Percentiles rank a stretch among this genome's conserved stretches.
Conservation (phyloP, 2,888 invertebrate genomes). For the Orthosia gracilis region DNA sequence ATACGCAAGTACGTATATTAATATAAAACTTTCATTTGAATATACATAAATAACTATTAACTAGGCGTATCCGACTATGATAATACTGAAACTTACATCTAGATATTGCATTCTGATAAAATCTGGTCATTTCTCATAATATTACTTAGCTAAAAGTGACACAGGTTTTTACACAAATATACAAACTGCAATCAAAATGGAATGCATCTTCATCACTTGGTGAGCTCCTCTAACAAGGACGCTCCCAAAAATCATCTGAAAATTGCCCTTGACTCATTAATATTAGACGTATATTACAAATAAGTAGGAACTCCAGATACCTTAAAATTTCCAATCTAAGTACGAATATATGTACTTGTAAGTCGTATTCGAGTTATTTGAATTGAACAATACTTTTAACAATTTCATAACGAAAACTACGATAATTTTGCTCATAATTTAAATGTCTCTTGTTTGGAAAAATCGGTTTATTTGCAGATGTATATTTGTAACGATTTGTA, state of each 20-base stretch:
- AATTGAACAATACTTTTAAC: slow-evolving; percentile 71
- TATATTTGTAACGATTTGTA: background rate
- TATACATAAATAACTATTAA: slow-evolving; percentile 87
- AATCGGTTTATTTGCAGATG: slow-evolving; percentile 21
- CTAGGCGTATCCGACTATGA: slow-evolving; percentile 87
- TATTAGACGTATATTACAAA: slow-evolving; percentile 75
- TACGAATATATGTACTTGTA: slow-evolving; percentile 64
- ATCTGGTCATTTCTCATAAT: slow-evolving; percentile 89
- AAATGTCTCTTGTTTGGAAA: slow-evolving; percentile 38
- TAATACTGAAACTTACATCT: slow-evolving; percentile 89
- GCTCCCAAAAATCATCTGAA: slow-evolving; percentile 41
- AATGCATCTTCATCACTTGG: slow-evolving; percentile 77
- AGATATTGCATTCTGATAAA: slow-evolving; percentile 91
- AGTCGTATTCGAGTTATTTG: slow-evolving; percentile 84
- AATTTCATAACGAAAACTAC: slow-evolving; percentile 67
- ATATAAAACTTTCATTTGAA: slow-evolving; percentile 84
- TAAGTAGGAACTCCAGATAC: slow-evolving; percentile 88
- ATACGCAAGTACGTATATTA: slow-evolving; percentile 69
- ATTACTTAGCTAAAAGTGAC: slow-evolving; percentile 80
- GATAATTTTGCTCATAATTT: slow-evolving; percentile 60
- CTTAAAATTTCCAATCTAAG: slow-evolving; percentile 73
- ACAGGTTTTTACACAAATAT: slow-evolving; percentile 86
- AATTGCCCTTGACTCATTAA: slow-evolving; percentile 57
- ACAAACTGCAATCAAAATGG: slow-evolving; percentile 80
- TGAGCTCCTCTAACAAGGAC: slow-evolving; percentile 19